phyloP scores from a whole-genome alignment of 2,113 vertebrate species.

The Boleophthalmus pectinirostris region DNA sequence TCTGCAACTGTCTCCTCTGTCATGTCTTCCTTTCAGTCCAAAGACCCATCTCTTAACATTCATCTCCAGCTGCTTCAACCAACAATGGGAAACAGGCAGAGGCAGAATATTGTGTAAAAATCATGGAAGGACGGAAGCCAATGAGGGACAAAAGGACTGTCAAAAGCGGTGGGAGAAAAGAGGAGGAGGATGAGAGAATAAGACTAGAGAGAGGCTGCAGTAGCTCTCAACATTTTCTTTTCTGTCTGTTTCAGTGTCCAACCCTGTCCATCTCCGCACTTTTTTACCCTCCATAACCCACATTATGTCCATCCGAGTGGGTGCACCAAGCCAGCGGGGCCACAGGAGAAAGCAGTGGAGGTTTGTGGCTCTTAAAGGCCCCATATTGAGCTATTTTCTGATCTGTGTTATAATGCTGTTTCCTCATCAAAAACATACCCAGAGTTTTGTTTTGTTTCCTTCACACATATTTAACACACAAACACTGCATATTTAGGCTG shows the following conservation, averaged over 20 bases:
- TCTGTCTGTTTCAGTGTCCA: constrained; percentile 56
- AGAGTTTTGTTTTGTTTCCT: too few relatives aligned
- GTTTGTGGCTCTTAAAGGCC: constrained; percentile 19
- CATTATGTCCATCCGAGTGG: constrained; percentile 62
- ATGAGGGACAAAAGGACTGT: constrained; percentile 54
- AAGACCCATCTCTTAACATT: constrained; percentile 35
- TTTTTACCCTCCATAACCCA: constrained; percentile 40
- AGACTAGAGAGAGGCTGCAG: constrained; percentile 43
- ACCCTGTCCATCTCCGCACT: constrained; percentile 47
- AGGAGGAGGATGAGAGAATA: constrained; percentile 45
- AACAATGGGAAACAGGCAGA: constrained; percentile 47
- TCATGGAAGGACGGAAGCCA: constrained; percentile 45
- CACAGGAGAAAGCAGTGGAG: constrained; percentile 25
- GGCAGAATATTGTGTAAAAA: constrained; percentile 32
- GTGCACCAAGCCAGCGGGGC: constrained; percentile 25
- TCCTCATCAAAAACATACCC: too few relatives aligned
- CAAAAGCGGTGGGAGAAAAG: constrained; percentile 43
- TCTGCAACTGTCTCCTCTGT: constrained; percentile 29
- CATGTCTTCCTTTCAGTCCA: constrained; percentile 41
- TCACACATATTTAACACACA: too few relatives aligned
- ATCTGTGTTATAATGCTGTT: too few relatives aligned
- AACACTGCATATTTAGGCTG: too few relatives aligned
- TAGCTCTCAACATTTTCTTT: constrained; percentile 49
- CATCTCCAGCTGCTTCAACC: constrained; percentile 35
- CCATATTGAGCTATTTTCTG: background rate